Conservation (phyloP, 2,888 invertebrate genomes). For the Ametastegia equiseti region DNA sequence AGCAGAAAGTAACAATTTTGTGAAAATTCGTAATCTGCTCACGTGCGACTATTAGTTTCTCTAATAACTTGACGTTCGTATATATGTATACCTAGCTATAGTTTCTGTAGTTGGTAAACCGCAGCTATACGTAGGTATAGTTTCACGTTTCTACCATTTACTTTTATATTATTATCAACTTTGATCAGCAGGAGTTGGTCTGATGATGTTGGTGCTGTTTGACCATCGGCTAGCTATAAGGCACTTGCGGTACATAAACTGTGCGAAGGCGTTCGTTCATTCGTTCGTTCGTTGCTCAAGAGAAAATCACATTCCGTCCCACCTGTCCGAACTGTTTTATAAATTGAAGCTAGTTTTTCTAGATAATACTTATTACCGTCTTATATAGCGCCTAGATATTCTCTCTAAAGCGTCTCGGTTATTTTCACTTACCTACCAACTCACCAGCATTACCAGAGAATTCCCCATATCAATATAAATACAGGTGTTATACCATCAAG, state of each 20-base stretch:
- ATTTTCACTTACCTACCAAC: too few species aligned
- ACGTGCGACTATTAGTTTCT: constrained; percentile 41
- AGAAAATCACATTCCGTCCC: constrained; percentile 45
- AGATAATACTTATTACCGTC: neutral
- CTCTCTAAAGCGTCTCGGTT: neutral
- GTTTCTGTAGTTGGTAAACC: neutral
- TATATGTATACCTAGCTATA: neutral
- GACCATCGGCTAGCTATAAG: too few species aligned
- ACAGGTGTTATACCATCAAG: too few species aligned
- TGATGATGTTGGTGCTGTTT: too few species aligned
- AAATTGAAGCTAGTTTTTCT: constrained; percentile 37
- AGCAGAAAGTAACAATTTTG: neutral
- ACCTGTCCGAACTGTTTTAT: constrained; percentile 26
- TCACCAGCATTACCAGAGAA: too few species aligned
- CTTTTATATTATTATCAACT: too few species aligned
- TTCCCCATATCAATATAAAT: too few species aligned
- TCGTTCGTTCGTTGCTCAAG: constrained; percentile 38
- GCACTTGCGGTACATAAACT: too few species aligned
- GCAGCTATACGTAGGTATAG: neutral
- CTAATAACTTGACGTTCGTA: constrained; percentile 13
- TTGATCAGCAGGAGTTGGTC: too few species aligned
- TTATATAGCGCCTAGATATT: neutral
- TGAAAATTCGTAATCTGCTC: neutral
- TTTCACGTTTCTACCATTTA: too few species aligned
- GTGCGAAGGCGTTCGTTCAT: constrained; percentile 21